Evolutionary conservation across 2,888 invertebrate species (phyloP).

Genomic region (Trissoscelio sp.): DNA sequence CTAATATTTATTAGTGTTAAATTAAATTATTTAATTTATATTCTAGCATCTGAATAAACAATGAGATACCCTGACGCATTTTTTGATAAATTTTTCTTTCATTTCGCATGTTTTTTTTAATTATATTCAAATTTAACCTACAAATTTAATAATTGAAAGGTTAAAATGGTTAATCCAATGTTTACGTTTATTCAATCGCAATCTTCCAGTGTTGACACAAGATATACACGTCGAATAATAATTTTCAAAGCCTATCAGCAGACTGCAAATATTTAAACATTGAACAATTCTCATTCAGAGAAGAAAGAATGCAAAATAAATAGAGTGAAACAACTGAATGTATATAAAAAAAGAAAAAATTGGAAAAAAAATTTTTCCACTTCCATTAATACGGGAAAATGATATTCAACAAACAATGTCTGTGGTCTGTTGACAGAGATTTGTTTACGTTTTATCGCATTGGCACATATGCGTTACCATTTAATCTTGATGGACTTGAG

Average conservation of each 20-base stretch:
- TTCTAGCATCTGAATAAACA: too few relatives aligned
- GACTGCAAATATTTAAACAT: slow-evolving; percentile 28
- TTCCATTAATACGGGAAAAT: too few relatives aligned
- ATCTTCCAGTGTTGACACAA: slow-evolving; percentile 9
- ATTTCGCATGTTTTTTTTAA: too few relatives aligned
- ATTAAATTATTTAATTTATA: too few relatives aligned
- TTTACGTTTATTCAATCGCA: slow-evolving; percentile 7
- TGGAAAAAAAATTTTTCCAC: too few relatives aligned
- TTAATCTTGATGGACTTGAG: not conserved
- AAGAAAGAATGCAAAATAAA: not conserved
- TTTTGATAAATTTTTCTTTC: too few relatives aligned
- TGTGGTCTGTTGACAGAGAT: slow-evolving; percentile 4
- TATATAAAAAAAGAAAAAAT: too few relatives aligned
- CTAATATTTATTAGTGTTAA: too few relatives aligned
- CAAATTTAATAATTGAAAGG: not conserved
- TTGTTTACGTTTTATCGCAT: not conserved
- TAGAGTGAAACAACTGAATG: not conserved
- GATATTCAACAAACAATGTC: not conserved
- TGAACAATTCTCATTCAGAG: not conserved
- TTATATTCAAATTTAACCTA: too few relatives aligned
- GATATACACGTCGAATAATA: not conserved
- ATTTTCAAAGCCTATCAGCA: slow-evolving; percentile 41
- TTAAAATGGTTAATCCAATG: not conserved
- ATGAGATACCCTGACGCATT: too few relatives aligned
- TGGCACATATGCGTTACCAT: not conserved